These are phyloP conservation scores for Ciconia nigra DNA, from an alignment of 2,797 vertebrate genomes.

Conservation along the genomic window DNA sequence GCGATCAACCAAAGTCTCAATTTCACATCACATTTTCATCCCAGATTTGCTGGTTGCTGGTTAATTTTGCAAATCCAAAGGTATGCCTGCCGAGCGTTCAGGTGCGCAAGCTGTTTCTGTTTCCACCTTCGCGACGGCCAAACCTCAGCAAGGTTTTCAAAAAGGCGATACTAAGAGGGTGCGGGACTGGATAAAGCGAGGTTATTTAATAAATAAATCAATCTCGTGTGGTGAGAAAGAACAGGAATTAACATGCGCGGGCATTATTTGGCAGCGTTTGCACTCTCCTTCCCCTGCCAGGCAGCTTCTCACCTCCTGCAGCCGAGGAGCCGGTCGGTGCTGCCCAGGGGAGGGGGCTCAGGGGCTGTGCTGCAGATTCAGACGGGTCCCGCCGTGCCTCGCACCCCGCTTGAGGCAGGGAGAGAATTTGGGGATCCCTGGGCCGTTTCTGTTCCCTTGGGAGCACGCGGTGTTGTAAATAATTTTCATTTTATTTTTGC, in stretches of 20 bases:
- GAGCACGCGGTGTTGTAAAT: accelerated
- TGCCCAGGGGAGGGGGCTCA: too few relatives aligned
- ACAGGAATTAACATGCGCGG: neutral
- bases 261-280: neutral
- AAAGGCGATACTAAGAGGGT: neutral
- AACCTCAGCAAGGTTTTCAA: accelerated
- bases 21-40: neutral
- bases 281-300: neutral
- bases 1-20: neutral
- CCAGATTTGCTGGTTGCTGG: neutral
- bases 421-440: neutral
- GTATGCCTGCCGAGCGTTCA: neutral
- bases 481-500: too few relatives aligned
- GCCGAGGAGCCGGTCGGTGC: neutral
- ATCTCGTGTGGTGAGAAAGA: neutral
- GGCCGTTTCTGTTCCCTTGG: neutral
- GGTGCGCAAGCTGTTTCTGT: neutral
- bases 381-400: accelerated
- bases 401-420: neutral
- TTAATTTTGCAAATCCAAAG: neutral
- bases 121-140: neutral
- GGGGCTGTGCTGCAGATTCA: accelerated
- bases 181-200: neutral
- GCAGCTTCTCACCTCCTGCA: neutral
- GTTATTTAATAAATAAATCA: neutral